These are phyloP conservation scores for Antitype chi DNA, from an alignment of 2,888 invertebrate genomes.

Conservation along the genomic window DNA sequence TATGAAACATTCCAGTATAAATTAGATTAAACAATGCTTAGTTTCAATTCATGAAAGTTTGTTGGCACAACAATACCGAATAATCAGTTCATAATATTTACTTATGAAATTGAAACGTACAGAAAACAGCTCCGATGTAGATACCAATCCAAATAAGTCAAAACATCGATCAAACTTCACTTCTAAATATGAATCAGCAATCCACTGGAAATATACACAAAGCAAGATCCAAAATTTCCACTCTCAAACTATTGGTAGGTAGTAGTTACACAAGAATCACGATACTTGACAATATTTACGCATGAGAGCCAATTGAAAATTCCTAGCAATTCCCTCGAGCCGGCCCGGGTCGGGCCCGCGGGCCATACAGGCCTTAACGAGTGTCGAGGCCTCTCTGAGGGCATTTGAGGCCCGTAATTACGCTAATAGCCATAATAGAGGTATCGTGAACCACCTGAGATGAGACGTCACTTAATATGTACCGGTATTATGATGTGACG, in stretches of 20 bases:
- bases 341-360: slow-evolving; percentile 55
- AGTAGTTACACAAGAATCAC: slow-evolving; percentile 40
- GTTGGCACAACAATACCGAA: slow-evolving; percentile 8
- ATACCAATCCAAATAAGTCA: slow-evolving; percentile 18
- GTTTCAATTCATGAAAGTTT: slow-evolving; percentile 9
- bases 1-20: neutral
- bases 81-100: slow-evolving; percentile 1
- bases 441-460: slow-evolving; percentile 75
- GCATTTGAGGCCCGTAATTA: slow-evolving; percentile 79
- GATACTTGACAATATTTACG: slow-evolving; percentile 67
- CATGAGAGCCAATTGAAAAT: slow-evolving; percentile 73
- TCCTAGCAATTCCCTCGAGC: slow-evolving; percentile 69
- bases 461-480: slow-evolving; percentile 59
- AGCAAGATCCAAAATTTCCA: slow-evolving; percentile 24
- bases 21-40: slow-evolving; percentile 7
- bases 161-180: slow-evolving; percentile 40
- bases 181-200: slow-evolving; percentile 13
- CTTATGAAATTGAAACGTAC: slow-evolving; percentile 14
- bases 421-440: slow-evolving; percentile 81
- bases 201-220: slow-evolving; percentile 25
- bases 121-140: slow-evolving; percentile 2
- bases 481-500: slow-evolving; percentile 17
- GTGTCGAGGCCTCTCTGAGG: slow-evolving; percentile 71
- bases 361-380: slow-evolving; percentile 74
- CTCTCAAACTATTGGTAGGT: slow-evolving; percentile 35